These are phyloP conservation scores for Anneissia japonica DNA, from an alignment of 35 echinoderm and acorn worm genomes.

Conservation along the genomic window DNA sequence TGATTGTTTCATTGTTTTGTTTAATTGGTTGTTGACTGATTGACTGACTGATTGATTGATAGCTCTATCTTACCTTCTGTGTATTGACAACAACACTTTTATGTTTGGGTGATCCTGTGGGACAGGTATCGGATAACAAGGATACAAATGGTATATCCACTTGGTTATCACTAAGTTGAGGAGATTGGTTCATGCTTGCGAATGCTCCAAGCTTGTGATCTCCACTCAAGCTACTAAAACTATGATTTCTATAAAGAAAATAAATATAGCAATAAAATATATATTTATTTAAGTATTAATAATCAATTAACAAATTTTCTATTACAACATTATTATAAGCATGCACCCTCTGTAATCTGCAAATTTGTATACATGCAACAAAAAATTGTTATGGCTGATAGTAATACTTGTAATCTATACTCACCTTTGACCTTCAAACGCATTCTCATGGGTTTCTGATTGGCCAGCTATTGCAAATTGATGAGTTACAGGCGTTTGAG, in stretches of 20 bases:
- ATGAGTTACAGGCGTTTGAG: background rate
- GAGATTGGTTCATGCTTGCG: background rate
- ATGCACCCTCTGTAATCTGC: too few relatives aligned
- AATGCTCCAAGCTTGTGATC: slow-evolving; percentile 5
- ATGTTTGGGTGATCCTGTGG: background rate
- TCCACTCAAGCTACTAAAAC: slow-evolving; percentile 4
- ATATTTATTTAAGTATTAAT: background rate
- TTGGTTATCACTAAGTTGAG: background rate
- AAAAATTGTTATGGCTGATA: background rate
- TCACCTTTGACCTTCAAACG: background rate
- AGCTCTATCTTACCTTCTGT: background rate
- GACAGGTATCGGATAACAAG: background rate
- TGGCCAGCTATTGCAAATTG: background rate
- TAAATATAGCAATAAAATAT: background rate
- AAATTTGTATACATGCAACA: background rate
- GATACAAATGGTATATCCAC: slow-evolving; percentile 18
- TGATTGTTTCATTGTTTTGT: too few relatives aligned
- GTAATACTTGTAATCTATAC: background rate
- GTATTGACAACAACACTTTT: background rate
- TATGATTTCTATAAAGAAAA: background rate
- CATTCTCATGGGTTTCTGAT: background rate
- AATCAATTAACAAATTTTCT: too few relatives aligned
- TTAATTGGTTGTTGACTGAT: too few relatives aligned
- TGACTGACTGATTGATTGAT: too few relatives aligned
- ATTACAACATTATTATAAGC: too few relatives aligned